phyloP scores from a whole-genome alignment of 2,888 invertebrate species.

The Lycocerus yunnanus region DNA sequence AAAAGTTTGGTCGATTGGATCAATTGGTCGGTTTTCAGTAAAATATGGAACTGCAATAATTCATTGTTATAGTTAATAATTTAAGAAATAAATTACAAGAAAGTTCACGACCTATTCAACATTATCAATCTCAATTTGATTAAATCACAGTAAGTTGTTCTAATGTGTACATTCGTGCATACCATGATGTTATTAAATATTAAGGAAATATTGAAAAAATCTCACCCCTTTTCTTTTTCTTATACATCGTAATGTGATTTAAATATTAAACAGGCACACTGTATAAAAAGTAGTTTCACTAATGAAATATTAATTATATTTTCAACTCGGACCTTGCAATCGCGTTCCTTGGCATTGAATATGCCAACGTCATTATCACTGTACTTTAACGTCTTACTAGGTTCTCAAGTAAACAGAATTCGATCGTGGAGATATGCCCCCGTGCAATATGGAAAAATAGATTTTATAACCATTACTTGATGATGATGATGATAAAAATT shows the following conservation, averaged over 20 bases:
- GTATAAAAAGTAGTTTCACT: background rate
- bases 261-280: background rate
- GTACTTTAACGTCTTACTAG: background rate
- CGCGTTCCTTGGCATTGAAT: conserved; percentile 5
- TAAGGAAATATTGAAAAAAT: background rate
- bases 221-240: background rate
- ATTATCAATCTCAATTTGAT: background rate
- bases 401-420: background rate
- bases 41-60: too few species aligned
- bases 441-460: background rate
- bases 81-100: background rate
- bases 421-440: background rate
- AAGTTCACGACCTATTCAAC: background rate
- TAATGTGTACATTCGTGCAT: background rate
- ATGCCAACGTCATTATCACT: background rate
- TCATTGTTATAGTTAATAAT: background rate
- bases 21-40: background rate
- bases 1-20: background rate
- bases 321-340: background rate
- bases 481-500: too few species aligned
- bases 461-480: background rate
- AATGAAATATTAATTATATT: conserved; percentile 4
- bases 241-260: background rate
- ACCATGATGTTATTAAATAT: background rate
- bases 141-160: background rate